These are phyloP conservation scores for Gymnothorax javanicus DNA, from an alignment of 2,797 vertebrate genomes.

Conservation along the genomic window DNA sequence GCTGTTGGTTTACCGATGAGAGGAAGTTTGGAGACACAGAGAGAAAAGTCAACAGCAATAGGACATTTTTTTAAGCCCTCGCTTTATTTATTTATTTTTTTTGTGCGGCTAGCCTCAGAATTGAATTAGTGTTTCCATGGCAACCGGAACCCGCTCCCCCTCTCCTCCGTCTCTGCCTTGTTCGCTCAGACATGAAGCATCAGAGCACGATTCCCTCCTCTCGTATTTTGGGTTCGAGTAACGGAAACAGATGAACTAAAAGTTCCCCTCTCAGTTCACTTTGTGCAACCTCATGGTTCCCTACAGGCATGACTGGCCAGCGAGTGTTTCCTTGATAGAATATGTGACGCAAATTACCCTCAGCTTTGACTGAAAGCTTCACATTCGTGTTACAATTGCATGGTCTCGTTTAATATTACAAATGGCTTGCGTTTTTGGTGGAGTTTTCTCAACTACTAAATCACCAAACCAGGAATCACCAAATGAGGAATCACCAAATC, in stretches of 20 bases:
- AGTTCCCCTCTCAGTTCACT: neutral
- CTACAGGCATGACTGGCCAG: neutral
- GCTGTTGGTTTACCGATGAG: conserved; percentile 40
- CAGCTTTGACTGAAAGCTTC: too few relatives aligned
- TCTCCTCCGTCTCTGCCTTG: neutral
- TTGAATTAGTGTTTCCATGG: conserved; percentile 56
- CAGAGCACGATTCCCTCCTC: conserved; percentile 6
- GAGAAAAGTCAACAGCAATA: conserved; percentile 45
- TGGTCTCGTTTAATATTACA: too few relatives aligned
- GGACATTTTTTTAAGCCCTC: conserved; percentile 7
- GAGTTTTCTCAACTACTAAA: too few relatives aligned
- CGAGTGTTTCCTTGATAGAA: neutral
- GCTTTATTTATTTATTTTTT: conserved; percentile 10
- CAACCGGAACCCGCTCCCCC: conserved; percentile 38
- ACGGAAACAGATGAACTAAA: neutral
- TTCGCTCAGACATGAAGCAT: conserved; percentile 14
- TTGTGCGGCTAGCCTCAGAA: conserved; percentile 44
- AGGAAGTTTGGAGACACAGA: conserved; percentile 11
- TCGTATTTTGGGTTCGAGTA: conserved; percentile 3
- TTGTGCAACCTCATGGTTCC: neutral
- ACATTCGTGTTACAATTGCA: too few relatives aligned
- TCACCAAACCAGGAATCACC: too few relatives aligned
- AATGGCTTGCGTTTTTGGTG: too few relatives aligned
- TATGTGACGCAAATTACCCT: neutral
- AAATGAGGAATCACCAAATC: too few relatives aligned